Percentiles rank a stretch among this genome's conserved stretches.
phyloP scores from a whole-genome alignment of 2,888 invertebrate genomes.

The Aporophyla lueneburgensis region DNA sequence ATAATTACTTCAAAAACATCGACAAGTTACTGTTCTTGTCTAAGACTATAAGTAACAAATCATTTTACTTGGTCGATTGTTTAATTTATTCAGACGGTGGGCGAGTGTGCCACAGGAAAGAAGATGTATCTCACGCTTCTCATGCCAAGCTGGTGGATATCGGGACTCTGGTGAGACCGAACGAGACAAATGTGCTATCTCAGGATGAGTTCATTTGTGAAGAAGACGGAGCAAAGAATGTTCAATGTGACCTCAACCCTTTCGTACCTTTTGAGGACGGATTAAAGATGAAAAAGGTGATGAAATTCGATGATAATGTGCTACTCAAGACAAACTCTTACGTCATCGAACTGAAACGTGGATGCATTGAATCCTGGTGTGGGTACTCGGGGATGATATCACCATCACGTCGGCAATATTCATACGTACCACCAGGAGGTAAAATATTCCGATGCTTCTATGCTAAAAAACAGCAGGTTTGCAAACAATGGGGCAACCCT shows the following conservation, averaged over 20 bases:
- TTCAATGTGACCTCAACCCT: conserved; percentile 82
- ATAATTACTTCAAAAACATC: conserved; percentile 80
- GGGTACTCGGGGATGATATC: conserved; percentile 77
- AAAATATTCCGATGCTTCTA: conserved; percentile 82
- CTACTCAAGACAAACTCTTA: conserved; percentile 78
- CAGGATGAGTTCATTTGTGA: conserved; percentile 87
- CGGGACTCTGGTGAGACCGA: conserved; percentile 80
- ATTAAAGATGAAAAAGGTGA: conserved; percentile 74
- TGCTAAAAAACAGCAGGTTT: conserved; percentile 84
- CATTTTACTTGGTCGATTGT: conserved; percentile 84
- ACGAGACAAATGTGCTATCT: conserved; percentile 78
- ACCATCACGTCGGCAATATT: conserved; percentile 70
- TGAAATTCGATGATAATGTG: conserved; percentile 73
- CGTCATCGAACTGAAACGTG: conserved; percentile 74
- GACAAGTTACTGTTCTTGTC: conserved; percentile 83
- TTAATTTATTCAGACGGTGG: conserved; percentile 81
- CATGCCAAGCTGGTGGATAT: conserved; percentile 80
- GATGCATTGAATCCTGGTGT: conserved; percentile 80
- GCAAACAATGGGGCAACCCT: conserved; percentile 74
- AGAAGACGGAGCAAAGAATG: conserved; percentile 71
- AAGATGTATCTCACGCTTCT: conserved; percentile 74
- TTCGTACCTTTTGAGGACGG: conserved; percentile 78
- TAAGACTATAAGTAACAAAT: conserved; percentile 77
- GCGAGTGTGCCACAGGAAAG: conserved; percentile 83
- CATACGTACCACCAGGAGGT: conserved; percentile 80